Percentiles rank a stretch among this genome's conserved stretches.
Evolutionary conservation across 2,888 invertebrate species (phyloP).

Genomic region (Eupithecia exiguata): DNA sequence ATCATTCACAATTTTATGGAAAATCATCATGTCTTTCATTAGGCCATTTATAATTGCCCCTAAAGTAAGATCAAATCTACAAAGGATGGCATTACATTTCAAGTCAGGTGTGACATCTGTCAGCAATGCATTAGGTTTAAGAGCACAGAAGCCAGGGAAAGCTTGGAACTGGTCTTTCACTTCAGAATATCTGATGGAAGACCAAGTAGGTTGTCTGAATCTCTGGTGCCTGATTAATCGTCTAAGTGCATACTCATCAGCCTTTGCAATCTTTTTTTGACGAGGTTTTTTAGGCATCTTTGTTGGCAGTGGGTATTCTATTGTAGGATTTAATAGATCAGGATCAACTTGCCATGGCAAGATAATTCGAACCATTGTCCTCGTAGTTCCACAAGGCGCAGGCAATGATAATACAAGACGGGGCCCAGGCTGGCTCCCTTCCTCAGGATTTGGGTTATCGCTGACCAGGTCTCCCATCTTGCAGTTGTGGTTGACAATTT

Average conservation of each 20-base stretch:
- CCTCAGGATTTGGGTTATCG: background rate
- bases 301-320: background rate
- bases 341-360: background rate
- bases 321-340: background rate
- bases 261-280: background rate
- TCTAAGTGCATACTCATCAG: background rate
- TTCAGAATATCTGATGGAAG: background rate
- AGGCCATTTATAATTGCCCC: background rate
- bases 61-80: conserved; percentile 4
- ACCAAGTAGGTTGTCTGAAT: background rate
- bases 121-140: background rate
- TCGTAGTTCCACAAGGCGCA: background rate
- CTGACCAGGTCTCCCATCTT: background rate
- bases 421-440: background rate
- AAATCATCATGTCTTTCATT: background rate
- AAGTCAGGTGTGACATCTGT: background rate
- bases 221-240: background rate
- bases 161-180: conserved; percentile 6
- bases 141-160: background rate
- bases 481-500: background rate
- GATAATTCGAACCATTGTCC: background rate
- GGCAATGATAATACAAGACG: background rate
- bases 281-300: background rate
- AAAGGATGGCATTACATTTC: background rate
- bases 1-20: background rate